Base-by-base conservation (phyloP, 2,888 invertebrate genomes). In the Drosophila phalerata region DNA sequence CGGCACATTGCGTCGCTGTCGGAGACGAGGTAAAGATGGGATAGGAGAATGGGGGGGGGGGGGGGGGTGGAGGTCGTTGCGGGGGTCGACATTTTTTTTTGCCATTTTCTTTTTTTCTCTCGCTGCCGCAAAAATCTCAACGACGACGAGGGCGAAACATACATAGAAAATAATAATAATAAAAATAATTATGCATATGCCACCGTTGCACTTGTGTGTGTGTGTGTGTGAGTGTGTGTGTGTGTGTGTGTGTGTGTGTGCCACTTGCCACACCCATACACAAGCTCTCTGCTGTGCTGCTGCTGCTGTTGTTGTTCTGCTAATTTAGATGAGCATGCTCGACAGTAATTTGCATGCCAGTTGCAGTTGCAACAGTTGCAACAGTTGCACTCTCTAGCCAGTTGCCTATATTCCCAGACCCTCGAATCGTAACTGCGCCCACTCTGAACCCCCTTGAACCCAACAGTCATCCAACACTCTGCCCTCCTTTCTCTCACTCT, bases 101-200 rank as follows among this genome's bases (percentile, higher is more conserved):
- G 45, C 47, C 17, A 3, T 38, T 15, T 17, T 19, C 4, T 38
- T 52, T 52, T n/a, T n/a, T n/a, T n/a, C n/a, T 49, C 11, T 43
- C 2, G 53, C 53, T 13, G 28, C 53, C 5, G 15, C 17, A 40
- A 38, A 52, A 53, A 85, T 82, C 83, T 78, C 43, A 63, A 34
- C 53, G 55, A 51, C 45, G 64, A 61, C 30, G 64, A 64, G 58
- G 62, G 55, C 70, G 63, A 60, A 55, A 42, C 51, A 25, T 56
- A 61, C 82, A 73, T 79, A 68, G 72, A 88, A 83, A 88, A 85
- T 88, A 88, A 85, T 85, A 88, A 85, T 85, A 88, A 85, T 85
- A 88, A 80, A 85, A 85, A 85, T 88, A 85, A 85, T 85, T 88
- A 85, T 88, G 83, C 85, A 85, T 85, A 88, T 85, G 88, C 85